These are phyloP conservation scores for Batillaria attramentaria DNA, from an alignment of 1,140 invertebrate genomes.

Conservation along the genomic window DNA sequence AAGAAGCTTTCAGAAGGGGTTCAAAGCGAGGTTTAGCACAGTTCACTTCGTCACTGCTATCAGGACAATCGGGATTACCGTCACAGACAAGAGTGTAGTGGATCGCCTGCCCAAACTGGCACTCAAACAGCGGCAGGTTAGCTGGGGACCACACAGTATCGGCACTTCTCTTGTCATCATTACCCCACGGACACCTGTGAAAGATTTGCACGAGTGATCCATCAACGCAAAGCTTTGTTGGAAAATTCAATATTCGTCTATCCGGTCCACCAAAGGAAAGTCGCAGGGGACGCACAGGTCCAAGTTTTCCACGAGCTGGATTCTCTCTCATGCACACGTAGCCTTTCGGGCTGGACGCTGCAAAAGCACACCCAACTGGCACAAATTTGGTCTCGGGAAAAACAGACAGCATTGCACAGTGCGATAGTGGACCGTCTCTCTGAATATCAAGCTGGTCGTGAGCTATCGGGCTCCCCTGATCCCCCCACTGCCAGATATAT, in stretches of 20 bases:
- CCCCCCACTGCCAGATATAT: slow-evolving; percentile 23
- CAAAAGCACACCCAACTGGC: neutral
- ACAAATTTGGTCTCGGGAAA: neutral
- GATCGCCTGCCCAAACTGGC: neutral
- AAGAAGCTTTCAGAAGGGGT: neutral
- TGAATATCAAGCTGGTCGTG: neutral
- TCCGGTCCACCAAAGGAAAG: too few species aligned
- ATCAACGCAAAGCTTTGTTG: neutral
- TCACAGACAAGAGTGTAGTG: slow-evolving; percentile 35
- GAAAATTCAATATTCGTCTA: too few species aligned
- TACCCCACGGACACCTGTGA: slow-evolving; percentile 6
- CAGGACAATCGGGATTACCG: slow-evolving; percentile 26
- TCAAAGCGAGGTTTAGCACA: slow-evolving; percentile 16
- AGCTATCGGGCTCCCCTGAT: neutral
- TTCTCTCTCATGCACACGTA: slow-evolving; percentile 17
- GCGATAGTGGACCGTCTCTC: neutral
- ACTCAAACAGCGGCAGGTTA: slow-evolving; percentile 13
- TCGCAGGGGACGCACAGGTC: neutral
- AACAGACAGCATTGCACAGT: slow-evolving; percentile 16
- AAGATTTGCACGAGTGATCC: slow-evolving; percentile 24
- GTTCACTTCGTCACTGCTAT: slow-evolving; percentile 25
- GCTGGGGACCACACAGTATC: neutral
- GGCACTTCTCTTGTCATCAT: neutral
- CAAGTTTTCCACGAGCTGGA: neutral
- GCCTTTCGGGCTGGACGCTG: neutral